Evolutionary conservation across 1,140 invertebrate species (phyloP), one percentile per base, ranked within the genome.

Genomic region (Popillia japonica): DNA sequence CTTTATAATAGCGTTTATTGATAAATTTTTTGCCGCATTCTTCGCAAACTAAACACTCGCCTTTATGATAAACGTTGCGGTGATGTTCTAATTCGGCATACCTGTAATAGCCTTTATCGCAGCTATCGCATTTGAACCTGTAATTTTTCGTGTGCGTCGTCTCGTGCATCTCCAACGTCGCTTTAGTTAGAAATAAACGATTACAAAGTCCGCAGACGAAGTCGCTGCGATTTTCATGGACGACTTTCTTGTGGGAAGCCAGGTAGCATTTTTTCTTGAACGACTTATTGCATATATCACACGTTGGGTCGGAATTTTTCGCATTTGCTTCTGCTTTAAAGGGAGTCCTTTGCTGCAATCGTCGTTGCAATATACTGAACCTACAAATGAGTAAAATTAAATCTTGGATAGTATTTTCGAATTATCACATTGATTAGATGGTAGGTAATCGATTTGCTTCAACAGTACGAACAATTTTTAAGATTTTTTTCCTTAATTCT

Each of bases 141-240:
- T 80, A 84, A 76, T 91, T 89, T 20, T 89, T 89, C n/a, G 89
- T 88, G 76, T 92, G 90, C 27, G 90, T 87, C 6, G 90, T 84
- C 64, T 14, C 20, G 82, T 95, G 93, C 17, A 89, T 90, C 6
- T 90, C 90, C 75, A 94, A 87, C 77, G 93, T 88, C 0, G 91
- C 90, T 22, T 91, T 89, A 0, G 93, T 89, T 6, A 91, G 92
- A 82, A 95, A 96, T 3, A 90, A 89, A 79, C 92, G 92, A 0
- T 78, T 78, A 64, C 86, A 86, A 34, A 84, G 77, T 14, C 84
- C 80, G 48, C 86, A 87, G 0, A 27, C 23, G 9, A 22, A 10
- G 3, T 68, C 64, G 17, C 23, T 68, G 23, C 8, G 14, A 10
- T 27, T 68, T 11, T 68, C 64, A 10, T 68, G 64, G 10, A 68